Percentiles rank a stretch among this genome's conserved stretches.
Conservation (phyloP, 2,888 invertebrate genomes). For the Theristus sp. region DNA sequence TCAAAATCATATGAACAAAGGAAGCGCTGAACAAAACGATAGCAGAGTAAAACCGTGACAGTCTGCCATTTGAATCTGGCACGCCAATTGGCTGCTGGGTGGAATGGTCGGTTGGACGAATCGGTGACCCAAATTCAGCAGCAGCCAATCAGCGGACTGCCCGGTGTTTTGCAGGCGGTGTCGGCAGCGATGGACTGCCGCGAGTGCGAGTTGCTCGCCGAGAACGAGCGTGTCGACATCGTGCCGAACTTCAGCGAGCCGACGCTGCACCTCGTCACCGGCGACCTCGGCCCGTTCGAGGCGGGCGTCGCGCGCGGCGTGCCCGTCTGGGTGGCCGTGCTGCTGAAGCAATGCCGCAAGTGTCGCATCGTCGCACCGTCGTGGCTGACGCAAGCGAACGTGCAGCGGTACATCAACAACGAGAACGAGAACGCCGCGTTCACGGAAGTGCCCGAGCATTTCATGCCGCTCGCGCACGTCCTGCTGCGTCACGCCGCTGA, state of each 20-base stretch:
- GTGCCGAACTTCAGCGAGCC: conserved; percentile 16
- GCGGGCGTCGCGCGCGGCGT: conserved; percentile 17
- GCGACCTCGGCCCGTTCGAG: conserved; percentile 22
- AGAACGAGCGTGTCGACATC: conserved; percentile 14
- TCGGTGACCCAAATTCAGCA: no score
- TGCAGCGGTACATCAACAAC: conserved; percentile 36
- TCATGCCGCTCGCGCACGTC: conserved; percentile 79
- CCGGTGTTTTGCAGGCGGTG: not conserved
- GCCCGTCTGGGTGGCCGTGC: conserved; percentile 83
- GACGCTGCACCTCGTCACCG: conserved; percentile 15
- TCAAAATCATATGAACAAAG: no score
- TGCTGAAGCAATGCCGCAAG: conserved; percentile 72
- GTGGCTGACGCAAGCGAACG: conserved; percentile 70
- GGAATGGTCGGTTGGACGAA: no score
- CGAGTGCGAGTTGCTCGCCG: conserved; percentile 19
- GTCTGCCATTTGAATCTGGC: no score
- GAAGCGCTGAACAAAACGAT: no score
- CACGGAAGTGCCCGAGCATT: conserved; percentile 42
- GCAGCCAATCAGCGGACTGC: no score
- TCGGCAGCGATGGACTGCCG: conserved; percentile 14
- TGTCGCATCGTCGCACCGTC: conserved; percentile 72
- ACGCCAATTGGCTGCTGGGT: no score
- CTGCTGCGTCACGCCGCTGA: conserved; percentile 59
- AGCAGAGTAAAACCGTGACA: no score
- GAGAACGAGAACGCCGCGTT: conserved; percentile 13